Base-by-base conservation (phyloP, 1,140 invertebrate species). In the Temnothorax longispinosus region DNA sequence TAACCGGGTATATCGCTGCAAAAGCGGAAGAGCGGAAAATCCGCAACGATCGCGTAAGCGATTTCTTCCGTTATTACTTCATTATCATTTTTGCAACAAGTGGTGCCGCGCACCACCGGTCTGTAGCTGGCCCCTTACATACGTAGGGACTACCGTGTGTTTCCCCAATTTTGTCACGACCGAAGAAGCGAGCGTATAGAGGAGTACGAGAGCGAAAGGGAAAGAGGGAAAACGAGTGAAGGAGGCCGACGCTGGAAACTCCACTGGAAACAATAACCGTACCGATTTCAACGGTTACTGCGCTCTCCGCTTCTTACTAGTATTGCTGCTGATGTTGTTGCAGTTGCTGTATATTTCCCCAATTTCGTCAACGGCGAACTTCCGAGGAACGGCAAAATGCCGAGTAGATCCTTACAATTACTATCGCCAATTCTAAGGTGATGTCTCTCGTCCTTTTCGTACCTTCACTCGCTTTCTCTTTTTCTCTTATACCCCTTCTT, bases 11-110 rank as follows among this genome's bases (percentile, higher is more conserved):
- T 82, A 72, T 82, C 80, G 67, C 38, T 32, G 80, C 54, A 21
- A 47, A 60, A 74, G 80, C 67, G 80, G 52, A 82, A 74, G 67
- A 74, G 67, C 65, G 62, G 62, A 74, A 72, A 69, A 56, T 82
- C 86, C 87, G 54, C 81, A 85, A 88, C 87, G 82, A 87, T 87
- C 81, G 60, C 69, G 60, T 50, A 56, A 87, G 82, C 86, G 71
- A 87, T 85, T 82, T 84, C 60, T 74, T 86, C 85, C 62, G 77
- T 81, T 71, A 81, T 81, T 81, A 86, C 76, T 86, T 69, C 85
- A 80, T 88, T 87, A 88, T 88, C 76, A 88, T 88, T 88, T 87
- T 88, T 87, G 87, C 87, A 88, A 88, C 87, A 88, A 88, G 87
- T 87, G 88, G 88, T 71, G 72, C 50, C 82, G 50, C 8, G 60